Conservation (phyloP, 37 sponge, comb jelly and placozoan genomes). For the Aphrocallistes beatrix region DNA sequence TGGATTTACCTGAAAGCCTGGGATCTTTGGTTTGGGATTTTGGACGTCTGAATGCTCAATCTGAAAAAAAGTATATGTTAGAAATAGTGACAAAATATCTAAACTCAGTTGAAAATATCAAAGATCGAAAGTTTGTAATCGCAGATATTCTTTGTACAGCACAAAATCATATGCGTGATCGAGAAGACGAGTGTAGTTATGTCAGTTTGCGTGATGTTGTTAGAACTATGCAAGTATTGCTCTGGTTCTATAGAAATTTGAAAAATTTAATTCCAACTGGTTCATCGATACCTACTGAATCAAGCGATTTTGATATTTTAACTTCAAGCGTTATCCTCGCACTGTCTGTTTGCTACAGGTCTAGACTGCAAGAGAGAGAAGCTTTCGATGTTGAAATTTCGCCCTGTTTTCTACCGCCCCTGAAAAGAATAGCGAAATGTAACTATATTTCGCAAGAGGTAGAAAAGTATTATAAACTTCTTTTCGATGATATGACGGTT, state of each 20-base stretch:
- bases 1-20: conserved; percentile 74
- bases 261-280: not conserved
- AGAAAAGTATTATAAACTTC: too few relatives aligned
- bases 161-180: too few relatives aligned
- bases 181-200: conserved; percentile 47
- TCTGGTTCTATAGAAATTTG: conserved; percentile 11
- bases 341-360: conserved; percentile 51
- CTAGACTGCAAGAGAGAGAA: conserved; percentile 47
- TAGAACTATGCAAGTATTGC: conserved; percentile 26
- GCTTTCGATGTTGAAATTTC: conserved; percentile 32
- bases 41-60: conserved; percentile 51
- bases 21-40: conserved; percentile 81
- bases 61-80: conserved; percentile 41
- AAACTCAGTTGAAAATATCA: too few relatives aligned
- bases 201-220: conserved; percentile 51
- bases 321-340: conserved; percentile 34
- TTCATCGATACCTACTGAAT: too few relatives aligned
- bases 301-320: too few relatives aligned
- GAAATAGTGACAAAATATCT: conserved; percentile 61
- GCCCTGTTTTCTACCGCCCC: conserved; percentile 22
- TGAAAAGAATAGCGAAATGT: too few relatives aligned
- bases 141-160: too few relatives aligned
- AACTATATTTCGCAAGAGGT: too few relatives aligned
- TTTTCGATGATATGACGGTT: conserved; percentile 51
- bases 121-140: too few relatives aligned